A percentile compares a stretch with the other conserved stretches of the same genome.
Conservation (phyloP, 2,113 vertebrate species). For the Okapia johnstoni region DNA sequence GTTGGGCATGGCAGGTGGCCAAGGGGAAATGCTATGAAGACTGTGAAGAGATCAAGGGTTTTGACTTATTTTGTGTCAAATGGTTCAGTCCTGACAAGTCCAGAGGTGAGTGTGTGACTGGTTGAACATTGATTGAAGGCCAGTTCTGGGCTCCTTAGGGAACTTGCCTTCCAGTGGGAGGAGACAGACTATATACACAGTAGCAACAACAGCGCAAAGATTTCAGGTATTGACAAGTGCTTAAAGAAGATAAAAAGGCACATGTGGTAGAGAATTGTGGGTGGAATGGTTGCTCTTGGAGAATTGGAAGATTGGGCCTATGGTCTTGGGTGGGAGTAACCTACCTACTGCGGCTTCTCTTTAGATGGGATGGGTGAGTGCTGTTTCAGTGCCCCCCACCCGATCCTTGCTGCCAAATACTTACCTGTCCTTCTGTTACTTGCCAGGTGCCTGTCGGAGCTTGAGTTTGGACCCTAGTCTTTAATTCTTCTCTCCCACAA, state of each 20-base stretch:
- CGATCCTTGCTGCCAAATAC: not conserved
- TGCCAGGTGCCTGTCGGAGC: not conserved
- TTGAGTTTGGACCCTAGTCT: not conserved
- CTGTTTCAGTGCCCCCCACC: fast-evolving
- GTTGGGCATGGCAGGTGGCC: not conserved
- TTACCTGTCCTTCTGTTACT: not conserved
- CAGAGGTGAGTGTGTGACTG: not conserved
- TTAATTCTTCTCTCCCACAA: not conserved
- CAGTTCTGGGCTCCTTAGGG: not conserved
- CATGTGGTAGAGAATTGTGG: not conserved
- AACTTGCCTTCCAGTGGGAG: not conserved
- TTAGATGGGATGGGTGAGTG: not conserved
- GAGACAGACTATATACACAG: not conserved
- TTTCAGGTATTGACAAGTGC: not conserved
- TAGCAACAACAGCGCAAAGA: not conserved
- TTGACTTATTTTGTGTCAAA: not conserved
- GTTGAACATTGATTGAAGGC: not conserved
- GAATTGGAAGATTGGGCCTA: not conserved
- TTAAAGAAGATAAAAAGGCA: not conserved
- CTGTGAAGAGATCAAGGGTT: not conserved
- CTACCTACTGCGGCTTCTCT: not conserved
- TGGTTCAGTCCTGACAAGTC: not conserved
- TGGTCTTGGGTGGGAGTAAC: not conserved
- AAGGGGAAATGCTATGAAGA: not conserved
- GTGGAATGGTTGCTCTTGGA: not conserved